Percentiles rank a stretch among this genome's conserved stretches.
Conservation (phyloP, 92 coral and sea anemone species). For the Isaurus tuberculatus region DNA sequence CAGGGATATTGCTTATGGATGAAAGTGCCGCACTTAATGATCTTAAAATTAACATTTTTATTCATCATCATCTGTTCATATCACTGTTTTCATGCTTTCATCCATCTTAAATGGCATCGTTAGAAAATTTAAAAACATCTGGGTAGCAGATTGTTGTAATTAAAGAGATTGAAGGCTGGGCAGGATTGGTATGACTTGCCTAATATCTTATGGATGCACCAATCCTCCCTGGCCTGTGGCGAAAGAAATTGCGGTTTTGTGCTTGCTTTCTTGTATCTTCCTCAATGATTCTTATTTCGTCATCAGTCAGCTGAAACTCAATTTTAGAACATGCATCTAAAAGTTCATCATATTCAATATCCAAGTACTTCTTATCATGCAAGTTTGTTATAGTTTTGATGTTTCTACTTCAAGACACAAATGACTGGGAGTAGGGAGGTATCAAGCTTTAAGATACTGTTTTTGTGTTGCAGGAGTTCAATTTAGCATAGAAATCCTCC, state of each 20-base stretch:
- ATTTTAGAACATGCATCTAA: not conserved
- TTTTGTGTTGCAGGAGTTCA: not conserved
- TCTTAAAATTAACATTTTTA: no score
- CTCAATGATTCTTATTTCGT: not conserved
- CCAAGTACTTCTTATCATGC: not conserved
- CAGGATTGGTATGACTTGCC: no score
- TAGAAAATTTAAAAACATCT: no score
- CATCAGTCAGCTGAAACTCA: not conserved
- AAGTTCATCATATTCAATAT: not conserved
- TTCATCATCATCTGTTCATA: no score
- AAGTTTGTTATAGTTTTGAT: not conserved
- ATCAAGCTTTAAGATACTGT: not conserved
- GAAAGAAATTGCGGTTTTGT: not conserved
- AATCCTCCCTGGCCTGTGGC: conserved; percentile 41
- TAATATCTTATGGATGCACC: conserved; percentile 14
- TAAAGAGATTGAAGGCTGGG: no score
- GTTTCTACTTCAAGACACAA: not conserved
- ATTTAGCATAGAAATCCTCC: not conserved
- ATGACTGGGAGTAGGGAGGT: not conserved
- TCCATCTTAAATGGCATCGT: no score
- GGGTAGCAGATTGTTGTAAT: no score
- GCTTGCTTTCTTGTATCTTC: conserved; percentile 7
- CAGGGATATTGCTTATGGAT: no score
- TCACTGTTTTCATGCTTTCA: no score
- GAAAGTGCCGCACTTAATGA: no score